Evolutionary conservation across 2,797 vertebrate species (phyloP), one percentile per base, ranked within the genome.

Genomic region (Pterois miles): DNA sequence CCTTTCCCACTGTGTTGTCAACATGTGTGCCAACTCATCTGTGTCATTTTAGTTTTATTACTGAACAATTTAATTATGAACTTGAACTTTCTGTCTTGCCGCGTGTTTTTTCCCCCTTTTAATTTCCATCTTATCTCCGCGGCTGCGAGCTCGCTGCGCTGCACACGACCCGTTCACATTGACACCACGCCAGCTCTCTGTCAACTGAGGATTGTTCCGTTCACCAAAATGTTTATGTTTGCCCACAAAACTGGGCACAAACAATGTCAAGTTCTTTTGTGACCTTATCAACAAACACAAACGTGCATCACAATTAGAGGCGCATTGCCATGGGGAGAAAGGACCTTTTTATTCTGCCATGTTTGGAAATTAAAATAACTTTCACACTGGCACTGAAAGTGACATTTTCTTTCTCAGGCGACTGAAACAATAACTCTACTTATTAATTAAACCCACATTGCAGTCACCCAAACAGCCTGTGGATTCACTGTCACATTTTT

Each of bases 231-330:
- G 90, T 91, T 92, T 87, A 90, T 11, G 36, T 85, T 81, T 57
- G 80, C 67, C 64, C 81, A 86, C 82, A 74, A 82, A 91, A 79
- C 65, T 50, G 66, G 48, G 58, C 74, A 10, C 56, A 88, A 90
- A 84, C 87, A 84, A 36, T 16, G 64, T 69, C 33, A 27, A 65
- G 9, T 29, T 76, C 70, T 82, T 88, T 83, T 78, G 71, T 82
- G 85, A 82, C 77, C 71, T 90, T 76, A 83, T 88, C 76, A 78
- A 65, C 87, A 76, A 77, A 78, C 66, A 77, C 63, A 76, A 86
- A 84, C 8, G 38, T 29, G 57, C 75, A 66, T 76, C 68, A 86
- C 82, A 87, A 81, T 86, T 53, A 68, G n/a, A 79, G 82, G 68
- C 77, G 63, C 50, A 1, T 34, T 25, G 81, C 81, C 86, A 85